Base-by-base conservation (phyloP, 2,797 vertebrate species). In the Arrhamphus sclerolepis region DNA sequence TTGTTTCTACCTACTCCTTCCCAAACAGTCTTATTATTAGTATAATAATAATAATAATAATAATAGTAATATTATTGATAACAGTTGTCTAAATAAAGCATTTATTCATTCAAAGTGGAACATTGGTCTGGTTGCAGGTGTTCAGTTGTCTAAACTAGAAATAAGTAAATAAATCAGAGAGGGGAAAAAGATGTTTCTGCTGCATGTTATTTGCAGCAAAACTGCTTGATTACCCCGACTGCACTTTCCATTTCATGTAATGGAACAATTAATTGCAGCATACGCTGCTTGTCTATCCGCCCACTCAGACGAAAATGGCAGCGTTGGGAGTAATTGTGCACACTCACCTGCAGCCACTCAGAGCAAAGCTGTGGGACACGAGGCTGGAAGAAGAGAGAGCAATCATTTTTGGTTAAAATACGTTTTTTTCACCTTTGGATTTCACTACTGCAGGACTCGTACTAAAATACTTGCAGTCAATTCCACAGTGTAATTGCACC, bases 301-400 rank as follows among this genome's bases (percentile, higher is more conserved):
- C 78, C 74, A 77, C 80, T 81, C 72, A 48, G 34, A 72, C 34
- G 48, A 78, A 80, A 78, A 82, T 82, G 73, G 73, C 59, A 73
- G 56, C 73, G 66, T 73, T 4, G 50, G 57, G 56, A 64, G 64
- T 83, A 77, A 87, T 81, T 80, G 77, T 78, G 76, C 59, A 67
- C 72, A 77, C 59, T 87, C 85, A 89, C 85, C 85, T 82, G 82
- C 75, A 84, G 62, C 61, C 71, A 80, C 75, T 84, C 81, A 80
- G 46, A 68, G 58, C 9, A 50, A 59, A 66, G 49, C 66, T 24
- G 18, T 47, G 66, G 62, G 71, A 67, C 50, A n/a, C 24, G 63
- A 68, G 31, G 31, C 31, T 34, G 31, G 62, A 24, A 6, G 48
- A 54, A 40, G 53, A 52, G 59, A 26, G 10, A 22, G 59, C 46